A percentile compares a stretch with the other conserved stretches of the same genome.
phyloP scores from a whole-genome alignment of 1,140 invertebrate species.

The Oedothorax gibbosus region DNA sequence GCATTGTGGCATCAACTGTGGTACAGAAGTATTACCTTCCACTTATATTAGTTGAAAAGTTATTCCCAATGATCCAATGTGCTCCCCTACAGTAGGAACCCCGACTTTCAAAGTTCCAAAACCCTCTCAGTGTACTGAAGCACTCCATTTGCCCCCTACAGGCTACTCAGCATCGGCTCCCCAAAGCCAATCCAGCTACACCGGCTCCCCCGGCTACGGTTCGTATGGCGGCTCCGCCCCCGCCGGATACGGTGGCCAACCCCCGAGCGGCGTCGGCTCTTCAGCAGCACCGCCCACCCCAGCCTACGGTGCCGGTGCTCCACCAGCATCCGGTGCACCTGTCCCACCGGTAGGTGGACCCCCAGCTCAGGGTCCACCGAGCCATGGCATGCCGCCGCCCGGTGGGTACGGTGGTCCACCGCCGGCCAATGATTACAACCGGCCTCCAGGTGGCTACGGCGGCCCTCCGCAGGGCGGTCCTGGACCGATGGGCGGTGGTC shows the following conservation, averaged over 20 bases:
- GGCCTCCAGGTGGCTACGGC: conserved; percentile 55
- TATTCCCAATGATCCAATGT: too few species aligned
- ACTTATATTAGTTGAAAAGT: too few species aligned
- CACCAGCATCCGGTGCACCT: conserved; percentile 42
- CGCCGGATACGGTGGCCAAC: conserved; percentile 48
- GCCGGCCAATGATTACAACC: conserved; percentile 47
- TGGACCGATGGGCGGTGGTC: conserved; percentile 42
- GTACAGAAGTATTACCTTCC: too few species aligned
- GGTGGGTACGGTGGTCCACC: conserved; percentile 54
- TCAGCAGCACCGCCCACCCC: conserved; percentile 51
- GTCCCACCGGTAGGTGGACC: conserved; percentile 47
- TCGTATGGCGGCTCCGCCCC: conserved; percentile 58
- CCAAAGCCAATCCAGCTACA: conserved; percentile 50
- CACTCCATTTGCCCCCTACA: background rate
- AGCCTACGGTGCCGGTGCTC: conserved; percentile 49
- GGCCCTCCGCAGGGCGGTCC: conserved; percentile 51
- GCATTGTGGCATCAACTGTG: too few species aligned
- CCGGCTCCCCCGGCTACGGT: conserved; percentile 53
- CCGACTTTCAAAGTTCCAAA: too few species aligned
- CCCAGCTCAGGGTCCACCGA: conserved; percentile 37
- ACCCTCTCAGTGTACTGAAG: too few species aligned
- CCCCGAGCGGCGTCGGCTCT: conserved; percentile 38
- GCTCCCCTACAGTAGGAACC: too few species aligned
- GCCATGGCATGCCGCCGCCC: conserved; percentile 47
- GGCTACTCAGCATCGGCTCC: conserved; percentile 57